A percentile compares a stretch with the other conserved stretches of the same genome.
These are phyloP conservation scores for Plutomurus gul DNA, from an alignment of 1,140 invertebrate genomes.

Conservation along the genomic window DNA sequence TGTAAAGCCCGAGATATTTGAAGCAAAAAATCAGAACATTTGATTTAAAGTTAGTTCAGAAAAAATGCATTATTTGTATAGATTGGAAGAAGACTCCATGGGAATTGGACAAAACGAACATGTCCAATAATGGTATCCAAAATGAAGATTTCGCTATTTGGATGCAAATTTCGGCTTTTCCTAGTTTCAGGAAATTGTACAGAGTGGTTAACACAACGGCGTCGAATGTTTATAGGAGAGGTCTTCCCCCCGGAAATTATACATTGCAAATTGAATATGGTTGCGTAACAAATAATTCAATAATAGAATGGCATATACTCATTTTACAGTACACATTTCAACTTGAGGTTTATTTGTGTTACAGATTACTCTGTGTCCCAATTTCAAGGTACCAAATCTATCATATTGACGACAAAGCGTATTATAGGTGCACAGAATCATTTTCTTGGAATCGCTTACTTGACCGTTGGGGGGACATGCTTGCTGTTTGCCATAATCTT, in stretches of 20 bases:
- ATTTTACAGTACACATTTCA: no score
- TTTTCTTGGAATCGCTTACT: slow-evolving; percentile 97
- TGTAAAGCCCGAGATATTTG: no score
- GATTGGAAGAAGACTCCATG: slow-evolving; percentile 80
- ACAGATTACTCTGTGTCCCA: no score
- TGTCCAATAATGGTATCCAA: slow-evolving; percentile 85
- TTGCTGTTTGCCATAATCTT: slow-evolving; percentile 85
- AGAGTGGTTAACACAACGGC: slow-evolving; percentile 74
- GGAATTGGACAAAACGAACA: slow-evolving; percentile 73
- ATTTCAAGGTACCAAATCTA: slow-evolving; percentile 87
- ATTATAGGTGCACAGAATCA: slow-evolving; percentile 95
- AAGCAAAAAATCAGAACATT: no score
- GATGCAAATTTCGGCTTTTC: slow-evolving; percentile 96
- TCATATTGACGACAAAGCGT: slow-evolving; percentile 94
- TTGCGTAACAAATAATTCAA: no score
- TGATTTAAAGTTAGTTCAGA: no score
- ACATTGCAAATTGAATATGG: slow-evolving; percentile 76
- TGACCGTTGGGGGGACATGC: slow-evolving; percentile 92
- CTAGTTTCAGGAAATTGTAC: slow-evolving; percentile 92
- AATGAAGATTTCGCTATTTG: slow-evolving; percentile 98
- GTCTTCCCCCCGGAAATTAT: slow-evolving; percentile 78
- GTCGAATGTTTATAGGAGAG: slow-evolving; percentile 63
- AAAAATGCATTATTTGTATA: slow-evolving; percentile 1
- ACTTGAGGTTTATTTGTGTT: slow-evolving; percentile 61
- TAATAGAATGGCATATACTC: slow-evolving; percentile 55